Evolutionary conservation across 2,113 vertebrate species (phyloP), one percentile per base, ranked within the genome.

Genomic region (Syrmaticus mikado): DNA sequence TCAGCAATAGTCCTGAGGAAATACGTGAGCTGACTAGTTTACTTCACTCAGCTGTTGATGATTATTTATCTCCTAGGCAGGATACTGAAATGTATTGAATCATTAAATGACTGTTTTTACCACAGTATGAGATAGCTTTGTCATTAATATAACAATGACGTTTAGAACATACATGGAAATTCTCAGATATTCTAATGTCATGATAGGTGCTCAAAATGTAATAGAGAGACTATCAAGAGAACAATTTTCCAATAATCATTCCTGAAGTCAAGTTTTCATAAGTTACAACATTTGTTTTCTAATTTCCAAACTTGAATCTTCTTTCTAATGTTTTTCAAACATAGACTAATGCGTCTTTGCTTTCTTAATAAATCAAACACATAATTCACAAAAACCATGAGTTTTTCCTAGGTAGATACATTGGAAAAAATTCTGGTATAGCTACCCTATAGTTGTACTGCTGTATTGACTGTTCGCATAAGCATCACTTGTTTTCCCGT

Each of bases 51-150:
- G 76, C 50, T 90, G 48, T 14, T 81, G 55, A 66, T 83, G 34
- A 66, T 90, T 94, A 81, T 93, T 92, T 76, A 72, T 95, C 60
- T 87, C 68, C 78, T 40, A 38, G 71, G 58, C 78, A 89, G 92
- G 48, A 77, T 68, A 87, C 28, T 87, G 62, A 92, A 92, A 90
- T 52, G 5, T 71, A 82, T 41, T 68, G 76, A 79, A 80, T 92
- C n/a, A 74, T 76, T 85, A 73, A 89, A 61, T n/a, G 64, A 34
- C 2, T 70, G 18, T 72, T 80, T 90, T 89, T 55, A 87, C 13
- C 81, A 84, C 19, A 76, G 41, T 15, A 21, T 12, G 16, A 82
- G 64, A 40, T 86, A 71, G 15, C 71, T 90, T 92, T 88, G 24
- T 68, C 36, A 53, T 30, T 34, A 18, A 48, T 72, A 27, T 15